Evolutionary conservation across 2,113 vertebrate species (phyloP).

Genomic region (Gadus macrocephalus): DNA sequence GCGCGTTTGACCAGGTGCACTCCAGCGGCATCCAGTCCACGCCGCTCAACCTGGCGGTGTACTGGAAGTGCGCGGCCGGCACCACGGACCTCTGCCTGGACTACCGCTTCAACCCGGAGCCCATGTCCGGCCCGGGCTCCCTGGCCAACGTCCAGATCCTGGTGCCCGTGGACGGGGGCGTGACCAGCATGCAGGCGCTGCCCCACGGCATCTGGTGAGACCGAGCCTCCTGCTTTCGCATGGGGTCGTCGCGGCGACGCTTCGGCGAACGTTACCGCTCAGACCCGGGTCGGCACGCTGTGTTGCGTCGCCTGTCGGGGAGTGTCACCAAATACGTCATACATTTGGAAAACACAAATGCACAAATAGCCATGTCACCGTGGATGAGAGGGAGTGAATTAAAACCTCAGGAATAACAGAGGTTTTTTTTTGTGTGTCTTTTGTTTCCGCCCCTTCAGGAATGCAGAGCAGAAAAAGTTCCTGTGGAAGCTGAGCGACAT

Average conservation of each 20-base stretch:
- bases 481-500: slow-evolving; percentile 92
- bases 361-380: no score
- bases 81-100: slow-evolving; percentile 94
- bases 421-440: no score
- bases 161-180: slow-evolving; percentile 90
- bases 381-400: no score
- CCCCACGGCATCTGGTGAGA: slow-evolving; percentile 88
- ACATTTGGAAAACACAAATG: no score
- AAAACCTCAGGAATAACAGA: no score
- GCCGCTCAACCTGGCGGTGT: slow-evolving; percentile 92
- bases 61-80: slow-evolving; percentile 87
- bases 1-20: slow-evolving; percentile 73
- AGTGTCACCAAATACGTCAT: no score
- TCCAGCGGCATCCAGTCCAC: slow-evolving; percentile 96
- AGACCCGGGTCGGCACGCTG: no score
- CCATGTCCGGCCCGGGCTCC: slow-evolving; percentile 80
- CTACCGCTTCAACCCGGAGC: slow-evolving; percentile 92
- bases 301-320: no score
- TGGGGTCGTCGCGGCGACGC: background rate
- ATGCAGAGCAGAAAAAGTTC: slow-evolving; percentile 91
- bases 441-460: slow-evolving; percentile 69
- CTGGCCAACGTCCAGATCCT: slow-evolving; percentile 88
- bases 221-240: background rate
- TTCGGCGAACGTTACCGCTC: background rate
- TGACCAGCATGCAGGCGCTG: slow-evolving; percentile 89